Base-by-base conservation (phyloP, 23 tunicate species). In the Clavelina lepadiformis region DNA sequence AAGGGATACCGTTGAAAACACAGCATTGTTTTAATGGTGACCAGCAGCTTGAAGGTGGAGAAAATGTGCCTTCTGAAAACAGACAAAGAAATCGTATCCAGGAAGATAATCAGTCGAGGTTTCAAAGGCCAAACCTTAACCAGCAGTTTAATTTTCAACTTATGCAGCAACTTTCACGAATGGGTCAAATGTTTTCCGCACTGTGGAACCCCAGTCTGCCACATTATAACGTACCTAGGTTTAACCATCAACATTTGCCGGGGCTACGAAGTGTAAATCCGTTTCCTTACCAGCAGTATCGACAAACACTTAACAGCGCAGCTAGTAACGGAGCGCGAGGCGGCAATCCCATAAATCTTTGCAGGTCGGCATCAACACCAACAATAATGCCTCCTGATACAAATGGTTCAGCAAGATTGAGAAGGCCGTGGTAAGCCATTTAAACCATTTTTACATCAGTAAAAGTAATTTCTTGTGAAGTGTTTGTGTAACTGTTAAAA, bases 261-360 rank as follows among this genome's bases (percentile, higher is more conserved):
- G 46, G 22, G 27, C 26, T 33, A 18, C 44, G 29, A 31, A 37
- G 19, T 20, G 38, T 31, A 3, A 28, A 19, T 23, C 32, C 51
- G 27, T 36, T 22, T 25, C 59, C 30, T 19, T 24, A 51, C 22
- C 60, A 25, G 13, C 19, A 1, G 3, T 38, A 50, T 60, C 23
- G 73, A 28, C 73, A 68, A 22, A 33, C 60, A 26, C 29, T 68
- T 7, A 68, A 68, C 60, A 68, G 73, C 73, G 73, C 73, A 41
- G 59, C 73, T 11, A 68, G 73, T 32, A 60, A 68, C 38, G 73
- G 73, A 3, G 53, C 51, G 51, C 38, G 5, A 47, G 60, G 26
- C 72, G 35, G 3, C 58, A 46, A 50, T 31, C 59, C 44, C n/a
- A n/a, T n/a, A n/a, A 68, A 68, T 60, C 73, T 50, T 34, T 68